Conservation (phyloP, 2,888 invertebrate species). For the Apamea crenata region DNA sequence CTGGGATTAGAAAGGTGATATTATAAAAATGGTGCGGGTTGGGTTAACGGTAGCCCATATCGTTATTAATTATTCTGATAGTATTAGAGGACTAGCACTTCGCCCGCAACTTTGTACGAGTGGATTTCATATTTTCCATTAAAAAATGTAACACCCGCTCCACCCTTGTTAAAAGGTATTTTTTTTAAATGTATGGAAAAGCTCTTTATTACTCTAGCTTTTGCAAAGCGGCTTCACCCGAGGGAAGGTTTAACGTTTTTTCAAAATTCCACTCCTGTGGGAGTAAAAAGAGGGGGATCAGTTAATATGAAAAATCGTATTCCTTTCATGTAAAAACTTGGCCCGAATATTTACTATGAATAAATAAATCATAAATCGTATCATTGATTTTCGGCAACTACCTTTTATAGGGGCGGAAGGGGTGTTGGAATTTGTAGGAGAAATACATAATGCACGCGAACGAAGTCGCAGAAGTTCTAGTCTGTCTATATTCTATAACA, state of each 20-base stretch:
- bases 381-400: neutral
- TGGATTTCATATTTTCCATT: neutral
- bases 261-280: neutral
- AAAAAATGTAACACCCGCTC: neutral
- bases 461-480: neutral
- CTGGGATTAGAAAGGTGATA: neutral
- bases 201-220: neutral
- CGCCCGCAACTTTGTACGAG: neutral
- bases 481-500: neutral
- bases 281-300: neutral
- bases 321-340: neutral
- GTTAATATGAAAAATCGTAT: neutral
- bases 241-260: neutral
- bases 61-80: neutral
- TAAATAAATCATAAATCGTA: neutral
- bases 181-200: neutral
- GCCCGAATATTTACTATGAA: neutral
- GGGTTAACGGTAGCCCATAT: neutral
- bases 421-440: constrained; percentile 1
- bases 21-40: neutral
- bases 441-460: neutral
- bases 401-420: neutral
- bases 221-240: neutral
- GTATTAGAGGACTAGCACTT: neutral
- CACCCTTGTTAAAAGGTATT: neutral